Percentiles rank a stretch among this genome's conserved stretches.
These are phyloP conservation scores for Lampris incognitus DNA, from an alignment of 2,113 vertebrate genomes.

Conservation along the genomic window DNA sequence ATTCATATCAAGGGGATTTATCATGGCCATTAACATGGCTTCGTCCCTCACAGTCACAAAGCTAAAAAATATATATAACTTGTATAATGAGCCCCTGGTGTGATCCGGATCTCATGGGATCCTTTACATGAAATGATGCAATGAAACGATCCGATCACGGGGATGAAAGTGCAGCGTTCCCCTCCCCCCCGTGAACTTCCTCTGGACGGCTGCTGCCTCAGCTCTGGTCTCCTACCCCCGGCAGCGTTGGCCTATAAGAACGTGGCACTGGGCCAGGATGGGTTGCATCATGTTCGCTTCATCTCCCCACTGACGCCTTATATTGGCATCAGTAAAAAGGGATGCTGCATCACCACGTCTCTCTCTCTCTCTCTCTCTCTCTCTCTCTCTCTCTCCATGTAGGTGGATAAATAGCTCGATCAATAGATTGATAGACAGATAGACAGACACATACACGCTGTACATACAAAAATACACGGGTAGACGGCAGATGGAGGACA, in stretches of 20 bases:
- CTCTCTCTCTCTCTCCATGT: neutral
- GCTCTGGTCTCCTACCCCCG: conserved; percentile 40
- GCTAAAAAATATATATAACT: neutral
- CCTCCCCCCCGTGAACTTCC: neutral
- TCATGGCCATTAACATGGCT: too few species aligned
- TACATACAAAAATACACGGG: too few species aligned
- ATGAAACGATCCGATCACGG: too few species aligned
- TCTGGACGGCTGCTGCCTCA: conserved; percentile 12
- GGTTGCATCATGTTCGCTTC: conserved; percentile 38
- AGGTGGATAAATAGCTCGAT: too few species aligned
- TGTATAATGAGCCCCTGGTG: neutral
- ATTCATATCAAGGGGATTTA: conserved; percentile 4
- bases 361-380: neutral
- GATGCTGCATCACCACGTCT: conserved; percentile 30
- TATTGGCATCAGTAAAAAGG: conserved; percentile 60
- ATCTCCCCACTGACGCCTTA: conserved; percentile 66
- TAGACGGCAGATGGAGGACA: too few species aligned
- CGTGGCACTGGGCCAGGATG: conserved; percentile 43
- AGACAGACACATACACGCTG: too few species aligned
- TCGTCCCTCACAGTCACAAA: too few species aligned
- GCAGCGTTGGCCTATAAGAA: conserved; percentile 61
- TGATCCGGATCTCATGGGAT: neutral
- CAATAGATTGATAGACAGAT: too few species aligned
- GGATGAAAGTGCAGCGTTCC: too few species aligned
- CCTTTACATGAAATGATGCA: neutral